Evolutionary conservation across 92 coral and sea anemone genomes (phyloP).

Genomic region (Siderastrea radians): DNA sequence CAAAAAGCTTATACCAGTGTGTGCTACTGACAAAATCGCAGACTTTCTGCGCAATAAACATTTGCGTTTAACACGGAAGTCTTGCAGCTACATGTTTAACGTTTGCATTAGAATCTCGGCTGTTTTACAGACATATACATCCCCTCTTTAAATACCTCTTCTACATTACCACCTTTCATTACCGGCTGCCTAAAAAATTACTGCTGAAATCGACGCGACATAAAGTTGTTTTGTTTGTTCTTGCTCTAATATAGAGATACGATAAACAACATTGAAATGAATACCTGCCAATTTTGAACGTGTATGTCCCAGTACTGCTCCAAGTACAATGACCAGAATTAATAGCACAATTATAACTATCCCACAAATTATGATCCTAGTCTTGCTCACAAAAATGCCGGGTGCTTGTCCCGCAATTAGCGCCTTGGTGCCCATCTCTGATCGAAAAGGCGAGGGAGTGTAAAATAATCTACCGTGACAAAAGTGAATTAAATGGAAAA

Average conservation of each 20-base stretch:
- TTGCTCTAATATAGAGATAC: neutral
- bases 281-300: conserved; percentile 23
- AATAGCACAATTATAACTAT: conserved; percentile 56
- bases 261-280: neutral
- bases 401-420: conserved; percentile 44
- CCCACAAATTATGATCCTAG: conserved; percentile 59
- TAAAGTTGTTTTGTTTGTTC: too few species aligned
- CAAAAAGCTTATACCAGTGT: too few species aligned
- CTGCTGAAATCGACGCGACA: neutral
- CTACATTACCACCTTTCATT: too few species aligned
- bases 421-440: conserved; percentile 35
- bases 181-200: too few species aligned
- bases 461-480: neutral
- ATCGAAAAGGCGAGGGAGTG: neutral
- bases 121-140: too few species aligned
- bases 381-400: conserved; percentile 77
- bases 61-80: too few species aligned
- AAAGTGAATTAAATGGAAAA: neutral
- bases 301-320: conserved; percentile 67
- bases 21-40: too few species aligned
- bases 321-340: conserved; percentile 74
- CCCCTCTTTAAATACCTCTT: too few species aligned
- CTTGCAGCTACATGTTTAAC: too few species aligned
- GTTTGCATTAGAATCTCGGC: too few species aligned
- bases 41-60: too few species aligned